These are phyloP conservation scores for Pipistrellus nathusii DNA, from an alignment of 2,797 vertebrate genomes.

Conservation along the genomic window DNA sequence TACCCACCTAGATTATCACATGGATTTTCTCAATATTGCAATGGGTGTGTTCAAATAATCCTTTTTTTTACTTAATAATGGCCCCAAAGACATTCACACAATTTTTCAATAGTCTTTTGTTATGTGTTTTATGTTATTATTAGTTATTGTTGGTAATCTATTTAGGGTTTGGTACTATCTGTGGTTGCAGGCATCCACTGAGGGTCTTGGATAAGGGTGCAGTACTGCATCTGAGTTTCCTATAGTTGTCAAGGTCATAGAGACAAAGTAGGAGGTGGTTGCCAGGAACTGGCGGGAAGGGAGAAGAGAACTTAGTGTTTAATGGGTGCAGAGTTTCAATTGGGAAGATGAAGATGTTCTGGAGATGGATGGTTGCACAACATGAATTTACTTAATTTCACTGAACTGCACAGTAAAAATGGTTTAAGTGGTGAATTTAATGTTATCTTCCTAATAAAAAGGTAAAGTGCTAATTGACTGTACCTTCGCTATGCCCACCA, in stretches of 20 bases:
- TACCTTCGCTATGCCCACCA: too few species aligned
- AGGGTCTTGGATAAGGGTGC: neutral
- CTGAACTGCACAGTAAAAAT: neutral
- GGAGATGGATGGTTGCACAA: neutral
- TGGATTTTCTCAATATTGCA: accelerated
- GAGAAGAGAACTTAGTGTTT: neutral
- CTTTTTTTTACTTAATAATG: neutral
- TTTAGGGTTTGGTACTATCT: neutral
- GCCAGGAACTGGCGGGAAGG: neutral
- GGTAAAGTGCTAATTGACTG: too few species aligned
- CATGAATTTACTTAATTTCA: neutral
- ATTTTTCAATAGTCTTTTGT: neutral
- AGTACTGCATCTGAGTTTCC: too few species aligned
- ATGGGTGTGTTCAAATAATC: neutral
- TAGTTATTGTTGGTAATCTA: neutral
- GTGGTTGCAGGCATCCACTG: neutral
- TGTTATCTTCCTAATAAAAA: neutral
- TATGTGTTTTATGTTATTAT: neutral
- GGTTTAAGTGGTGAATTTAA: neutral
- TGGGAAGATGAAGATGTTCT: neutral
- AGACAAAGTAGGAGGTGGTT: neutral
- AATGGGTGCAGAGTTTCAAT: neutral
- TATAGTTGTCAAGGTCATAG: neutral
- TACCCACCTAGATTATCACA: neutral
- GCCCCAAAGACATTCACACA: neutral